Conservation (phyloP, 2,113 vertebrate species). For the Chionomys nivalis region DNA sequence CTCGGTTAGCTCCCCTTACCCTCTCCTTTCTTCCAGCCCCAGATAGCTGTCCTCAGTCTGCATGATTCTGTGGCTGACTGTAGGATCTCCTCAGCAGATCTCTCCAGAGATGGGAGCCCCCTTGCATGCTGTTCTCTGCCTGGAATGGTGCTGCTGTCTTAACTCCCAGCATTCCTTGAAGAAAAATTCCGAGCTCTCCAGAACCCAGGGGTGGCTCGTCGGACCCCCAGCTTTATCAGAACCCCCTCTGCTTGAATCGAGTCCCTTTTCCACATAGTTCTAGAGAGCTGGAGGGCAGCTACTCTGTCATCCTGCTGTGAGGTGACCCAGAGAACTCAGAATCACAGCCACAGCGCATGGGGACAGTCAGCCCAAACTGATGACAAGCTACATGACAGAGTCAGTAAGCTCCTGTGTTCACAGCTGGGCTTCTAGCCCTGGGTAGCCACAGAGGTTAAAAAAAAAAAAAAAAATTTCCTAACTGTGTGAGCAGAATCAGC, state of each 20-base stretch:
- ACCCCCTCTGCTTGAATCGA: not conserved
- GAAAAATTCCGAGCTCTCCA: not conserved
- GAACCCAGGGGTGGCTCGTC: not conserved
- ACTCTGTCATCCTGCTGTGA: not conserved
- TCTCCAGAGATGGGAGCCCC: not conserved
- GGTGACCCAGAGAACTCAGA: not conserved
- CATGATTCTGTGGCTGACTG: not conserved
- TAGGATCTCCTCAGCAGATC: too few species aligned
- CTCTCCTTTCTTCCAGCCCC: too few species aligned
- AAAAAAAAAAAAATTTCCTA: not conserved
- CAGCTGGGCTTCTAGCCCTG: not conserved
- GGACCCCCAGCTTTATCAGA: not conserved
- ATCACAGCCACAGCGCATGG: not conserved
- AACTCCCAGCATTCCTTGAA: not conserved
- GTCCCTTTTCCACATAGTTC: not conserved
- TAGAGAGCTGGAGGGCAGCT: not conserved
- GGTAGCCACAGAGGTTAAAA: not conserved
- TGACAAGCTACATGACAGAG: not conserved
- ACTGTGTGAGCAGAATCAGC: constrained; percentile 9
- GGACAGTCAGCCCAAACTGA: not conserved
- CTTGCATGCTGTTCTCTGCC: not conserved
- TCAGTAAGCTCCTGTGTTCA: not conserved
- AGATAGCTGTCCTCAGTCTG: not conserved
- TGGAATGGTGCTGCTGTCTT: not conserved
- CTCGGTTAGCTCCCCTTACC: not conserved